Percentiles rank a stretch among this genome's conserved stretches.
phyloP scores from a whole-genome alignment of 1,140 invertebrate genomes.

The Myzus persicae region DNA sequence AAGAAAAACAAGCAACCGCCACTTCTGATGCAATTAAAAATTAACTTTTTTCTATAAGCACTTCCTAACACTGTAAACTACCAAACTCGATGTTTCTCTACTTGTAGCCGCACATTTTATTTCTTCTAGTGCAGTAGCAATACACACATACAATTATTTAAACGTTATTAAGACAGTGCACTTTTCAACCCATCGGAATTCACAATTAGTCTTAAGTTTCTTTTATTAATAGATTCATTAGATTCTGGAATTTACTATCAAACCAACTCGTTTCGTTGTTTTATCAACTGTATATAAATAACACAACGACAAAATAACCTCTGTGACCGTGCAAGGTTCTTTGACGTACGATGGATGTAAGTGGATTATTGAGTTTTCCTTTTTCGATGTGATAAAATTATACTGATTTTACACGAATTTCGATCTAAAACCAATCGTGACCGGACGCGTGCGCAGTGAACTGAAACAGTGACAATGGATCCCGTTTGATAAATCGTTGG shows the following conservation, averaged over 20 bases:
- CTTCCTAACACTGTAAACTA: not conserved
- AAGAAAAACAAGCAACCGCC: not conserved
- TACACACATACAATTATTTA: not conserved
- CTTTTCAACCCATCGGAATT: not conserved
- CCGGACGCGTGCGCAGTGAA: not conserved
- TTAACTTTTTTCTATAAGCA: not conserved
- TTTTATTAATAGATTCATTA: not conserved
- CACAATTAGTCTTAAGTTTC: not conserved
- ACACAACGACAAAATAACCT: not conserved
- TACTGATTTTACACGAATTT: not conserved
- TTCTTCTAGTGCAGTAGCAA: not conserved
- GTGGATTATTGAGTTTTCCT: not conserved
- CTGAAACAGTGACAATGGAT: not conserved
- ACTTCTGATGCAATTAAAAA: not conserved
- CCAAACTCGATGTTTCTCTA: not conserved
- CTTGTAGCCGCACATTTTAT: not conserved
- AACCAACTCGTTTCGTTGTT: no score
- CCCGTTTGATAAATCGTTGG: not conserved
- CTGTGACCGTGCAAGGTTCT: not conserved
- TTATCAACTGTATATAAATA: not conserved
- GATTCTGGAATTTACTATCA: not conserved
- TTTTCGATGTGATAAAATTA: not conserved
- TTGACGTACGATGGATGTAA: no score
- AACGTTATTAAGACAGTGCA: not conserved
- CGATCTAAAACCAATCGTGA: not conserved